These are phyloP conservation scores for Apodemus sylvaticus DNA, from an alignment of 2,113 vertebrate species.

Conservation along the genomic window DNA sequence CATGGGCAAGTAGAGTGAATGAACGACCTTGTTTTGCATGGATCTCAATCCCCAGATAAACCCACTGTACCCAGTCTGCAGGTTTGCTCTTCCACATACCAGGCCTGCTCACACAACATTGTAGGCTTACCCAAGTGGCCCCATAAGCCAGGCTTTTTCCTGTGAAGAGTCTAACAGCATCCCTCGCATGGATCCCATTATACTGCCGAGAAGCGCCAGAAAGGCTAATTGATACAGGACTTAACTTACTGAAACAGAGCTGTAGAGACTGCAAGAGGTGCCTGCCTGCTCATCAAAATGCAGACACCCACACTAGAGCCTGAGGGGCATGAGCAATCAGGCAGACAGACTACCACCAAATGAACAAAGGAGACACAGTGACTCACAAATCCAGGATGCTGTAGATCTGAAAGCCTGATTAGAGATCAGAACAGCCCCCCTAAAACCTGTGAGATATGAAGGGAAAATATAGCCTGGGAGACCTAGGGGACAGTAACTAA, in stretches of 20 bases:
- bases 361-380: background rate
- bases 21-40: background rate
- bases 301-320: background rate
- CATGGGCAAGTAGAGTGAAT: background rate
- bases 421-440: background rate
- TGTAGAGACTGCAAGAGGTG: background rate
- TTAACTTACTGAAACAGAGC: background rate
- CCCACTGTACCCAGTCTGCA: background rate
- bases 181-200: background rate
- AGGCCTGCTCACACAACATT: background rate
- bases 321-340: background rate
- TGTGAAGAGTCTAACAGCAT: background rate
- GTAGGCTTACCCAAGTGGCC: background rate
- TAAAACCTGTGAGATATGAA: background rate
- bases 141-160: background rate
- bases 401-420: too few species aligned
- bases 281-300: background rate
- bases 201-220: background rate
- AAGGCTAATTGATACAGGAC: background rate
- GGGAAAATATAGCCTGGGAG: background rate
- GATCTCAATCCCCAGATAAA: background rate
- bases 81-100: background rate
- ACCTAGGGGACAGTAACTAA: background rate
- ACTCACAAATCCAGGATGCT: background rate
- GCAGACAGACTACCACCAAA: background rate